These are phyloP conservation scores for Salvelinus namaycush DNA, from an alignment of 2,113 vertebrate genomes.

Conservation along the genomic window DNA sequence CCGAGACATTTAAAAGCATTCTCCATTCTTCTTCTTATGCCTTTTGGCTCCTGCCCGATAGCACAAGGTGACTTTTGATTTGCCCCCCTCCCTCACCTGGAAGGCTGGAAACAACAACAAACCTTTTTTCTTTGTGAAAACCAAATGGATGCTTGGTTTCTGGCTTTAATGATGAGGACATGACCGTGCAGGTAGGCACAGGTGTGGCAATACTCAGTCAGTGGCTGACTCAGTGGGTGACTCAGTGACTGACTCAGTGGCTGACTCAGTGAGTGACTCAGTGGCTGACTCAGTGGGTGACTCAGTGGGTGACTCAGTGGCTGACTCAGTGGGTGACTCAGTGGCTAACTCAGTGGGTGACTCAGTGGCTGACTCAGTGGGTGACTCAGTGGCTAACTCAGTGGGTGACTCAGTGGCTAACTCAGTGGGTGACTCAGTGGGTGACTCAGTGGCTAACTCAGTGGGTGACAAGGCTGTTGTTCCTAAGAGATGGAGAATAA, in stretches of 20 bases:
- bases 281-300: neutral
- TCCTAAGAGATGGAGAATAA: slow-evolving; percentile 54
- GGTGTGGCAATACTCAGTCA: neutral
- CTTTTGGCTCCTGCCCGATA: slow-evolving; percentile 55
- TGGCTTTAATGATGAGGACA: slow-evolving; percentile 60
- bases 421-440: neutral
- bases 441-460: slow-evolving; percentile 1
- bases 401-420: too few species aligned
- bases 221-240: slow-evolving; percentile 40
- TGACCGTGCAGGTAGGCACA: slow-evolving; percentile 3
- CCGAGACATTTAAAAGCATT: slow-evolving; percentile 62
- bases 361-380: neutral
- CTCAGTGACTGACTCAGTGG: too few species aligned
- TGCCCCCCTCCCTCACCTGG: slow-evolving; percentile 15
- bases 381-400: too few species aligned
- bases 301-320: too few species aligned
- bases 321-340: too few species aligned
- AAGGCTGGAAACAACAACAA: slow-evolving; percentile 41
- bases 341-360: slow-evolving; percentile 14
- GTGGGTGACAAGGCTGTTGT: slow-evolving; percentile 47
- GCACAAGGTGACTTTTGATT: slow-evolving; percentile 68
- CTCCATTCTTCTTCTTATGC: slow-evolving; percentile 42
- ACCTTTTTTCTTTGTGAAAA: slow-evolving; percentile 41
- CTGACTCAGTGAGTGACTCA: slow-evolving; percentile 16
- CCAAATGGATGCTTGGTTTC: slow-evolving; percentile 33